Base-by-base conservation (phyloP, 2,888 invertebrate genomes). In the Xylota segnis region DNA sequence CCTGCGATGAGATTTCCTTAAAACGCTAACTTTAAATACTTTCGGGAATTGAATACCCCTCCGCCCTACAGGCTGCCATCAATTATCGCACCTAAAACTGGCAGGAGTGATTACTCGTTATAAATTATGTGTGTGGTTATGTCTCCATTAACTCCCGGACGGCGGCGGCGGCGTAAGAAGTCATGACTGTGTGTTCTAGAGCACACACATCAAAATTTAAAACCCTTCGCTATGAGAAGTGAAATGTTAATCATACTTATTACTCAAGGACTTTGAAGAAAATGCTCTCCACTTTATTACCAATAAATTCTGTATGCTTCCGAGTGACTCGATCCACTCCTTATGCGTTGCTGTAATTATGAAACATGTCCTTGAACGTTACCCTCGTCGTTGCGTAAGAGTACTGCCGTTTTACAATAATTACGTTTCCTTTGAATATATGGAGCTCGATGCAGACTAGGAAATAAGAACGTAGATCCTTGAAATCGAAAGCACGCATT, bases 281-380 rank as follows among this genome's bases (percentile, higher is more conserved):
- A 27, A 27, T 50, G 27, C 50, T 50, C n/a, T 52, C n/a, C n/a
- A 52, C 27, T 52, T 52, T 52, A 52, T 52, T 52, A 10, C 23
- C 27, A 52, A 52, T 52, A 52, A 27, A 27, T 52, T n/a, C n/a
- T 23, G 27, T 27, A n/a, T 9, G 12, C 50, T n/a, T 27, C 2
- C 6, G 50, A 50, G 7, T 47, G 47, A 4, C 27, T 27, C 27
- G 52, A 3, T 50, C 50, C 23, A 50, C 16, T 23, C 23, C 18
- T 23, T 23, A 3, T 1, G 5, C 18, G 16, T 23, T 12, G 50
- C 12, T 50, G 10, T 16, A 23, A 23, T 23, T 10, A 52, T 27
- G n/a, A 52, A 12, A 27, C 50, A 27, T 27, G 50, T 27, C 27
- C 27, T 27, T 18, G 10, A 50, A 12, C 52, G 27, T 2, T 1